Base-by-base conservation (phyloP, 37 sponge, comb jelly and placozoan species). In the Petrosia ficiformis region DNA sequence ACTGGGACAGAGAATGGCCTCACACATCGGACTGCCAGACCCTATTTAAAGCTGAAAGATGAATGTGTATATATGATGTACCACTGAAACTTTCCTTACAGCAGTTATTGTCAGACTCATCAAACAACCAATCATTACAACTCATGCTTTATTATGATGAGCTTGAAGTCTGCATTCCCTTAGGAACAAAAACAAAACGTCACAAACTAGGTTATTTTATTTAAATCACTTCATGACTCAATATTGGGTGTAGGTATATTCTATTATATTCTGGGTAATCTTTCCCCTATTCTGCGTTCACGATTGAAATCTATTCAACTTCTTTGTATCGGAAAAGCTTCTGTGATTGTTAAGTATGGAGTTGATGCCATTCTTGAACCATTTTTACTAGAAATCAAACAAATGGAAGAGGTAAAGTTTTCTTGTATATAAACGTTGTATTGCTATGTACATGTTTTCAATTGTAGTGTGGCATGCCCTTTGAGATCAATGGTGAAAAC, bases 131-230 rank as follows among this genome's bases (percentile, higher is more conserved):
- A 25, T 65, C 82, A 29, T 32, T 81, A 36, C 82, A 81, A 67
- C 40, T 81, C 25, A 33, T 42, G 67, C 36, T 81, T 39, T 81
- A 73, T 65, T 81, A 65, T 73, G 82, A 72, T 73, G 82, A 81
- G 3, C 22, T 71, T 28, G 82, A 81, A 42, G 67, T 81, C n/a
- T n/a, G n/a, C n/a, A n/a, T n/a, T n/a, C n/a, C n/a, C n/a, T 11
- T 79, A 16, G 79, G 79, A 16, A 31, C 78, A 42, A 65, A 59
- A 57, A 31, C 76, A 4, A 57, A 57, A 24, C 40, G 42, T 25
- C 76, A 75, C 41, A 75, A 75, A 59, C 65, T 75, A 3, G 61
- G 76, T 75, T 10, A 48, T 10, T 16, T n/a, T n/a, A n/a, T n/a
- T n/a, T n/a, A n/a, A n/a, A n/a, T n/a, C n/a, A n/a, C n/a, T n/a